phyloP scores from a whole-genome alignment of 1,140 invertebrate species.

The Tribolium castaneum region DNA sequence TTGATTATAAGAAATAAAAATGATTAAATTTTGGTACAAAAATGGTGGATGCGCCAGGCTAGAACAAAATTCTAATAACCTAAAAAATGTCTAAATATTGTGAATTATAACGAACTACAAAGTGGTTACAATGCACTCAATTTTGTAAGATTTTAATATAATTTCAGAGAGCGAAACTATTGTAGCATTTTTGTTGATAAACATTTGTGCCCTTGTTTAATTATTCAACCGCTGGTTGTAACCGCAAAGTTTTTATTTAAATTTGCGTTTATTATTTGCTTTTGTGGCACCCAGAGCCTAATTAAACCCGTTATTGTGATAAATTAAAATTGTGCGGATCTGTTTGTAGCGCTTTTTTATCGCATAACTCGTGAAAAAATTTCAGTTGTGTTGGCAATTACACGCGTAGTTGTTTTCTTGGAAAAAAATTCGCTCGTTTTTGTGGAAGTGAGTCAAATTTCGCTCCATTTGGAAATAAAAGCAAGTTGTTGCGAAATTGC shows the following conservation, averaged over 20 bases:
- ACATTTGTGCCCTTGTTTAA: not conserved
- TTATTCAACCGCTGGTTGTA: not conserved
- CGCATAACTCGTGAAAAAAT: conserved; percentile 6
- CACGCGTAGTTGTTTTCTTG: not conserved
- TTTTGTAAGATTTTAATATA: no score
- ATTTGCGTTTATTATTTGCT: not conserved
- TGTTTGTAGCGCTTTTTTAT: not conserved
- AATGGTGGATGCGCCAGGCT: no score
- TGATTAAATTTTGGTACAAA: no score
- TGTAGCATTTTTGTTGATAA: no score
- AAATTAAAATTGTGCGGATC: not conserved
- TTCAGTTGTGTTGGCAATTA: not conserved
- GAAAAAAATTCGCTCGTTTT: not conserved
- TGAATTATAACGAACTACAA: no score
- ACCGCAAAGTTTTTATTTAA: not conserved
- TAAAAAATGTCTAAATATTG: no score
- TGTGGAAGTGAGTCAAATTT: not conserved
- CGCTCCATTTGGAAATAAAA: not conserved
- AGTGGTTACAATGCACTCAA: no score
- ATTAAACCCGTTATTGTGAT: conserved; percentile 23
- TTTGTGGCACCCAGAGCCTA: not conserved
- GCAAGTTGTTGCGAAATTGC: not conserved
- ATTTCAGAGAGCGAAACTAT: no score
- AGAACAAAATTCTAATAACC: no score
- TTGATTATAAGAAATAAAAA: no score